These are phyloP conservation scores for Microcebus lehilahytsara DNA, from an alignment of 2,113 vertebrate species.

Conservation along the genomic window DNA sequence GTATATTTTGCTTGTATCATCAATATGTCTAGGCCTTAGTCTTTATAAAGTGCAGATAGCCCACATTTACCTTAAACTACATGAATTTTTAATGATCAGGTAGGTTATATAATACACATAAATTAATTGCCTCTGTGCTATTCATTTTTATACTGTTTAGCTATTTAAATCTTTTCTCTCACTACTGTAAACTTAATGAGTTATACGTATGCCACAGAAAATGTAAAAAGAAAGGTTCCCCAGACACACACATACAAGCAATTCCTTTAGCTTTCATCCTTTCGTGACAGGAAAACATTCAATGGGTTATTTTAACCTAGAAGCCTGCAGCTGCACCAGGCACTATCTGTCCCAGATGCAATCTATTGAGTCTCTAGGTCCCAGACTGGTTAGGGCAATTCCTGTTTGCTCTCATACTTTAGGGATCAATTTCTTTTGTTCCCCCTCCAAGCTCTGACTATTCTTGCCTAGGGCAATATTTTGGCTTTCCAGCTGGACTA, in stretches of 20 bases:
- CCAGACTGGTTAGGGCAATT: background rate
- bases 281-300: background rate
- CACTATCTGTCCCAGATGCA: background rate
- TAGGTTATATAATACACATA: background rate
- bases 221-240: background rate
- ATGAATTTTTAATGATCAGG: conserved; percentile 35
- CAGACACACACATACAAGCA: background rate
- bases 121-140: background rate
- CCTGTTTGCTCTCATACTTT: background rate
- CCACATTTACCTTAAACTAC: background rate
- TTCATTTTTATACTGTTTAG: conserved; percentile 36
- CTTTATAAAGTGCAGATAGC: background rate
- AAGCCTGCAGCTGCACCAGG: background rate
- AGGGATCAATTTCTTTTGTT: background rate
- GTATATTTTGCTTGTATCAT: conserved; percentile 3
- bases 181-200: background rate
- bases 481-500: background rate
- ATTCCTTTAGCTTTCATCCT: conserved; percentile 1
- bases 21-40: background rate
- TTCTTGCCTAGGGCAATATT: background rate
- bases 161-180: background rate
- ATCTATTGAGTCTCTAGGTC: background rate
- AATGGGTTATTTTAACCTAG: background rate
- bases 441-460: background rate
- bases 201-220: background rate